Percentiles rank a stretch among this genome's conserved stretches.
phyloP scores from a whole-genome alignment of 1,140 invertebrate species.

The Pseudomyrmex cubaensis region DNA sequence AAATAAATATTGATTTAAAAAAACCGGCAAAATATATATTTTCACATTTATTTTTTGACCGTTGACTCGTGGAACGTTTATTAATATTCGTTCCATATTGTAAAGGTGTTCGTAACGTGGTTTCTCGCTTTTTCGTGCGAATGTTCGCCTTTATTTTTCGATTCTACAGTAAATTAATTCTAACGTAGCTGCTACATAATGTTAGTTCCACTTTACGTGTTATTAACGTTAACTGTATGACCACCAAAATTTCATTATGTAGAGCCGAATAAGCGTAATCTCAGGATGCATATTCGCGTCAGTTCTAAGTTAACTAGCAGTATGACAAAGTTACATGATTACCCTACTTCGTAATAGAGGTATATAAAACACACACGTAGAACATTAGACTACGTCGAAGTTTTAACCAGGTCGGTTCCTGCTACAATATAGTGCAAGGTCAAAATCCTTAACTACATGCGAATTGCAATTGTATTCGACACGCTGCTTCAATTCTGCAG shows the following conservation, averaged over 20 bases:
- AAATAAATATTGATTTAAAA: too few relatives aligned
- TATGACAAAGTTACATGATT: conserved; percentile 54
- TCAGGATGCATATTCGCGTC: conserved; percentile 14
- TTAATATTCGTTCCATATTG: too few relatives aligned
- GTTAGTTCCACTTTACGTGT: conserved; percentile 20
- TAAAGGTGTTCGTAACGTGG: too few relatives aligned
- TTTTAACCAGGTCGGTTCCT: background rate
- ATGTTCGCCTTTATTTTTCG: background rate
- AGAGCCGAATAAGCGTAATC: conserved; percentile 20
- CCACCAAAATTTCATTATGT: conserved; percentile 38
- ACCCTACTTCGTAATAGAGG: conserved; percentile 18
- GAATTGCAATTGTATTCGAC: too few relatives aligned
- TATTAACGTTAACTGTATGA: conserved; percentile 35
- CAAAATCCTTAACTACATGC: too few relatives aligned
- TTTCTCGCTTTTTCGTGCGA: too few relatives aligned
- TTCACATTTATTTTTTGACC: too few relatives aligned
- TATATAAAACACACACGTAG: conserved; percentile 19
- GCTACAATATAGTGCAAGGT: too few relatives aligned
- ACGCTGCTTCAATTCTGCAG: too few relatives aligned
- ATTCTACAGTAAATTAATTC: background rate
- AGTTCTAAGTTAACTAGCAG: conserved; percentile 44
- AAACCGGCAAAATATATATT: too few relatives aligned
- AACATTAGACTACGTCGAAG: conserved; percentile 17
- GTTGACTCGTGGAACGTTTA: too few relatives aligned
- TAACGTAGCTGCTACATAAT: background rate